phyloP scores from a whole-genome alignment of 2,888 invertebrate species.

The Ernsta delagoae region DNA sequence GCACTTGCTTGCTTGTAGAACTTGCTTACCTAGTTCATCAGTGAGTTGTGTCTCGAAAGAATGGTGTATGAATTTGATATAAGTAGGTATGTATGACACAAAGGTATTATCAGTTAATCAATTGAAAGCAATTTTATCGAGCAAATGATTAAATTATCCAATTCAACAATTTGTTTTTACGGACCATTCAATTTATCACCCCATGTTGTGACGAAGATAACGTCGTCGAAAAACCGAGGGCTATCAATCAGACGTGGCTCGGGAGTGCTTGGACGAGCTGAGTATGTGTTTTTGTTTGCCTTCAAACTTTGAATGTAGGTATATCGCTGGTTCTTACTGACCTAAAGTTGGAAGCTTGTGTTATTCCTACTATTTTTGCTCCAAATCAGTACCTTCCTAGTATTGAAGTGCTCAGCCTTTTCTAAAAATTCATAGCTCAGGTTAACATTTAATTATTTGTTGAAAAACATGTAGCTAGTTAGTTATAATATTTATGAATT shows the following conservation, averaged over 20 bases:
- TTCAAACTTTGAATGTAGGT: neutral
- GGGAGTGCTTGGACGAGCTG: slow-evolving; percentile 28
- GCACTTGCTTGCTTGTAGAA: too few species aligned
- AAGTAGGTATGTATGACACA: too few species aligned
- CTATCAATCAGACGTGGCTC: slow-evolving; percentile 35
- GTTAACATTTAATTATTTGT: too few species aligned
- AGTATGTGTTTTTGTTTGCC: slow-evolving; percentile 30
- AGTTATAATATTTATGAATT: too few species aligned
- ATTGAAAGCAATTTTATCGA: slow-evolving; percentile 20
- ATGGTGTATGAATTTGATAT: too few species aligned
- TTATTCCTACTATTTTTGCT: too few species aligned
- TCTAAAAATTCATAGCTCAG: too few species aligned
- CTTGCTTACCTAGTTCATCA: too few species aligned
- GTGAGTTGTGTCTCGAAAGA: too few species aligned
- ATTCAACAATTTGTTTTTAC: slow-evolving; percentile 33
- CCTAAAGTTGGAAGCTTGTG: neutral
- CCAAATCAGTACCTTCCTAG: too few species aligned
- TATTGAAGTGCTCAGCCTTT: too few species aligned
- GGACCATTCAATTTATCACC: slow-evolving; percentile 35
- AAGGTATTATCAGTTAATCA: slow-evolving; percentile 12
- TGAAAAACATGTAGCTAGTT: too few species aligned
- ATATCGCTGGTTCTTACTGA: neutral
- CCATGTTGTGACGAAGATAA: slow-evolving; percentile 34
- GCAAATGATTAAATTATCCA: slow-evolving; percentile 30
- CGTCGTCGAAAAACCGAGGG: slow-evolving; percentile 33